phyloP scores from a whole-genome alignment of 2,888 invertebrate species.

The Sicus ferrugineus region DNA sequence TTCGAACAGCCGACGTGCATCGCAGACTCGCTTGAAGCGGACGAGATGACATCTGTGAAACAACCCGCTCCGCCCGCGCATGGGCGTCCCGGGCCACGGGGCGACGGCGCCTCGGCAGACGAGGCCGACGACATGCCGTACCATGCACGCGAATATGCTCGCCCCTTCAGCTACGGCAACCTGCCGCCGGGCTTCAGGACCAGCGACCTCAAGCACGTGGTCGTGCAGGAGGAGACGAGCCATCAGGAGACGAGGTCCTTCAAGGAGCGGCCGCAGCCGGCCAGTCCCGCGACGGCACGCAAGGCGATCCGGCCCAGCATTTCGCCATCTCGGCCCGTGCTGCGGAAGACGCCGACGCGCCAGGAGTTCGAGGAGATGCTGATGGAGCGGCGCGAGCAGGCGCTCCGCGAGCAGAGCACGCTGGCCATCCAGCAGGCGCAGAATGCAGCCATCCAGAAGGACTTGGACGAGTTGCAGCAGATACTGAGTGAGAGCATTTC shows the following conservation, averaged over 20 bases:
- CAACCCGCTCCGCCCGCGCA: background rate
- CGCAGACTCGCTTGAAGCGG: background rate
- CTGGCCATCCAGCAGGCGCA: slow-evolving; percentile 43
- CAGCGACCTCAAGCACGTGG: slow-evolving; percentile 48
- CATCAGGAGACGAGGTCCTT: background rate
- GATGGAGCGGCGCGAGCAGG: slow-evolving; percentile 56
- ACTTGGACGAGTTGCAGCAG: slow-evolving; percentile 48
- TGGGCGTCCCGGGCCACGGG: background rate
- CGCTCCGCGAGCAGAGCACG: slow-evolving; percentile 45
- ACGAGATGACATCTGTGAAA: slow-evolving; percentile 12
- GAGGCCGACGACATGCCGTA: slow-evolving; percentile 73
- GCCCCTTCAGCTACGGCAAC: slow-evolving; percentile 87
- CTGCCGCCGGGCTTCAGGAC: slow-evolving; percentile 59
- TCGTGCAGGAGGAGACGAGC: slow-evolving; percentile 6
- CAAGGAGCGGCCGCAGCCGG: slow-evolving; percentile 56
- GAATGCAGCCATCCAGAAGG: slow-evolving; percentile 46
- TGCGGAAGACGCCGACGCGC: slow-evolving; percentile 58
- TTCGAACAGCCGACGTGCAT: background rate
- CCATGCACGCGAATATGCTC: slow-evolving; percentile 86
- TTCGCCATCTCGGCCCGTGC: slow-evolving; percentile 49
- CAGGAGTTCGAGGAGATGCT: slow-evolving; percentile 62
- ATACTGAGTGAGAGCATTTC: slow-evolving; percentile 40
- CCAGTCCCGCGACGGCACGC: slow-evolving; percentile 77
- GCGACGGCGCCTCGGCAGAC: slow-evolving; percentile 39
- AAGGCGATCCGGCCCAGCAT: slow-evolving; percentile 63